Evolutionary conservation across 2,113 vertebrate species (phyloP).

Genomic region (Poecile atricapillus): DNA sequence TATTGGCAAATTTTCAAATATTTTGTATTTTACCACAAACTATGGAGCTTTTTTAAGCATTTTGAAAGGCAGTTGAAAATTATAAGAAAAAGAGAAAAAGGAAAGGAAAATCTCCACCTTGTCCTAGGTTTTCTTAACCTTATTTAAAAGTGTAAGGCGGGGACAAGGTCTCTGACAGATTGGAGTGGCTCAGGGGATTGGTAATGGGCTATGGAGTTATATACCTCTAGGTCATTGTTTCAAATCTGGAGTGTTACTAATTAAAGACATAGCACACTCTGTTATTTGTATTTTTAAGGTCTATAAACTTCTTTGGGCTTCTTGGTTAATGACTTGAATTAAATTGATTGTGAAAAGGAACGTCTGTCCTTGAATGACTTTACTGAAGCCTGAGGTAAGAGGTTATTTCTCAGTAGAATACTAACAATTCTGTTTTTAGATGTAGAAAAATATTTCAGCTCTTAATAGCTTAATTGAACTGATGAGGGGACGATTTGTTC

Average conservation of each 20-base stretch:
- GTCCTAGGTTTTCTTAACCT: neutral
- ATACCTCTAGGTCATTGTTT: constrained; percentile 46
- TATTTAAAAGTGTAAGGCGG: neutral
- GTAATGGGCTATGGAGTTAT: constrained; percentile 38
- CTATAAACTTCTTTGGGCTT: constrained; percentile 64
- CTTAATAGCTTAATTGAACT: neutral
- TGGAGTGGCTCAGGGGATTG: constrained; percentile 11
- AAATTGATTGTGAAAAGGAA: constrained; percentile 63
- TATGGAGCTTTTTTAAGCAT: neutral
- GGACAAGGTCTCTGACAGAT: neutral
- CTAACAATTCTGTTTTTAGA: neutral
- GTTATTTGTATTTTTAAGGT: constrained; percentile 67
- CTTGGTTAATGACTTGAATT: constrained; percentile 66
- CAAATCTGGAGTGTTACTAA: constrained; percentile 58
- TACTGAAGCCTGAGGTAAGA: constrained; percentile 13
- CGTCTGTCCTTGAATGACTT: constrained; percentile 53
- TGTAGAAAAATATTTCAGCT: neutral
- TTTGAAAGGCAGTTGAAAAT: neutral
- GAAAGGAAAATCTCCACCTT: fast-evolving
- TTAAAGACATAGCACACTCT: constrained; percentile 50
- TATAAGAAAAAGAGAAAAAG: neutral
- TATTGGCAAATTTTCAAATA: neutral
- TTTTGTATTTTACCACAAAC: neutral
- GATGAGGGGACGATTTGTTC: neutral
- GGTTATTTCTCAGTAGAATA: neutral